These are phyloP conservation scores for Apoda limacodes DNA, from an alignment of 2,888 invertebrate species.

Conservation along the genomic window DNA sequence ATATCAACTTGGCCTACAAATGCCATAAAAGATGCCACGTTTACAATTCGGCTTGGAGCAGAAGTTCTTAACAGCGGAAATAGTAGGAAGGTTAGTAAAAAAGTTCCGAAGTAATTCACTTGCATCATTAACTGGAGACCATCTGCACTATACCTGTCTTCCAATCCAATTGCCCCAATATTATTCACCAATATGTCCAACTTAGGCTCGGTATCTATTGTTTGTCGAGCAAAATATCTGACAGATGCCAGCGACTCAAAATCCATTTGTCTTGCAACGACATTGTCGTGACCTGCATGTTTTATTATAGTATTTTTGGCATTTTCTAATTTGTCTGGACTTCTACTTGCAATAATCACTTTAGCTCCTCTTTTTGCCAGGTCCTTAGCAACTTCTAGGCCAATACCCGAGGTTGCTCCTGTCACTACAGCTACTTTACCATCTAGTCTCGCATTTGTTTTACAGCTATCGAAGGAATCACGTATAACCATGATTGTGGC, in stretches of 20 bases:
- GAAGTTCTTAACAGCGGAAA: constrained; percentile 61
- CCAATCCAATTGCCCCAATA: constrained; percentile 61
- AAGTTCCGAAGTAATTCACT: constrained; percentile 79
- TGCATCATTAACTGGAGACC: constrained; percentile 76
- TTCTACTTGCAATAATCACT: constrained; percentile 64
- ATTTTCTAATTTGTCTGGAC: constrained; percentile 46
- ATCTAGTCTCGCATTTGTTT: no score
- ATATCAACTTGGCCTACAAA: constrained; percentile 49
- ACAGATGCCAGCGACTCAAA: constrained; percentile 57
- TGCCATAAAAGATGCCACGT: constrained; percentile 73
- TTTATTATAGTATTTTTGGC: constrained; percentile 40
- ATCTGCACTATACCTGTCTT: constrained; percentile 67
- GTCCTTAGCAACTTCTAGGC: constrained; percentile 53
- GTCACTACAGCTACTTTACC: constrained; percentile 52
- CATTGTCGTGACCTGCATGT: constrained; percentile 37
- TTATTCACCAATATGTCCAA: constrained; percentile 70
- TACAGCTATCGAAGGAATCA: no score
- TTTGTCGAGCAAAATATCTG: constrained; percentile 63
- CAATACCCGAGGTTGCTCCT: constrained; percentile 53
- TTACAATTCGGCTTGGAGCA: constrained; percentile 72
- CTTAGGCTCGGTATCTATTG: constrained; percentile 39
- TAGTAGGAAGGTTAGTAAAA: constrained; percentile 77
- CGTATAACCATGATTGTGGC: no score
- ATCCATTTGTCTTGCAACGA: constrained; percentile 44
- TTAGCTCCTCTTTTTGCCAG: constrained; percentile 55